Percentiles rank a stretch among this genome's conserved stretches.
These are phyloP conservation scores for Ancistrus triradiatus DNA, from an alignment of 2,113 vertebrate genomes.

Conservation along the genomic window DNA sequence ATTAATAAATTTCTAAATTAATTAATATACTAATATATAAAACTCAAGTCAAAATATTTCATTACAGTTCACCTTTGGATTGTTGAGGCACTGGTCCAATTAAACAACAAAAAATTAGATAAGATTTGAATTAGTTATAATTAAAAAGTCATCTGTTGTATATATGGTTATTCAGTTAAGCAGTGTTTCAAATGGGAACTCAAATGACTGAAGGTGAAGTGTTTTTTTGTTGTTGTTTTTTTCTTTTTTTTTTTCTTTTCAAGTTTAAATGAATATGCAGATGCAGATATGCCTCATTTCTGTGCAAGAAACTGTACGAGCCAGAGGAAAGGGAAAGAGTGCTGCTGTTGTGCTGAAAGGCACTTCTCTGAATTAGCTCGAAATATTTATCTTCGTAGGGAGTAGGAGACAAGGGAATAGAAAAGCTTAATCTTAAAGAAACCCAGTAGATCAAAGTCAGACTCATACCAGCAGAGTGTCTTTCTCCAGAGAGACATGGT, in stretches of 20 bases:
- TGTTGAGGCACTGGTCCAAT: conserved; percentile 26
- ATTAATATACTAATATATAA: too few species aligned
- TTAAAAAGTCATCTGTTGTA: conserved; percentile 32
- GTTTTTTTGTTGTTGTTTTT: too few species aligned
- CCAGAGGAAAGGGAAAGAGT: conserved; percentile 2
- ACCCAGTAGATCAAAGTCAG: conserved; percentile 34
- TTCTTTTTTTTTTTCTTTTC: conserved; percentile 10
- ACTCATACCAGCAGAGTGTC: conserved; percentile 13
- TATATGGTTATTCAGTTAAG: conserved; percentile 16
- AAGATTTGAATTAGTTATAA: conserved; percentile 29
- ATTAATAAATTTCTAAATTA: too few species aligned
- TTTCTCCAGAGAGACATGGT: neutral
- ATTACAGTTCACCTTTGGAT: conserved; percentile 35
- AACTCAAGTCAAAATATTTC: conserved; percentile 7
- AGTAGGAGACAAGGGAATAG: conserved; percentile 18
- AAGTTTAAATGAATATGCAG: conserved; percentile 33
- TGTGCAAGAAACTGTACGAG: conserved; percentile 18
- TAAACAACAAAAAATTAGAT: conserved; percentile 13
- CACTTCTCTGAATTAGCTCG: conserved; percentile 24
- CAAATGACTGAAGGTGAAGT: conserved; percentile 33
- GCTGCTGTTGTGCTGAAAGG: conserved; percentile 6
- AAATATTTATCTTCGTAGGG: conserved; percentile 10
- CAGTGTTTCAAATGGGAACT: conserved; percentile 3
- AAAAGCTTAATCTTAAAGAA: conserved; percentile 23
- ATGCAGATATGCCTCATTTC: conserved; percentile 6